phyloP scores from a whole-genome alignment of 2,888 invertebrate genomes.

The Bellardia pandia region DNA sequence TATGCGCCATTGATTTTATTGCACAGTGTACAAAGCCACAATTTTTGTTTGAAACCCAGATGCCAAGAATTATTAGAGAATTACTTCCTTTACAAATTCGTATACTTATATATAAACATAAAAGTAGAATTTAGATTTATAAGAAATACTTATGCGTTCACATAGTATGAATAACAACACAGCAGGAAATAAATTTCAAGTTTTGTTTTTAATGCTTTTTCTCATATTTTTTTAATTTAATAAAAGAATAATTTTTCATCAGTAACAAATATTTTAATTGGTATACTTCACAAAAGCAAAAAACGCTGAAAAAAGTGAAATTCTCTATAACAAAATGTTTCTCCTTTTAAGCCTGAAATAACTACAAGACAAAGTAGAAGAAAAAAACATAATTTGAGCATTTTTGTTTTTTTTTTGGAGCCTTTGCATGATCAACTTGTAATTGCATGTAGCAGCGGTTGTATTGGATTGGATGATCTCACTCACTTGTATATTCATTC shows the following conservation, averaged over 20 bases:
- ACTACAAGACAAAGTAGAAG: conserved; percentile 2
- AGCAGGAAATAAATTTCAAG: conserved; percentile 31
- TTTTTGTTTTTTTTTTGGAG: background rate
- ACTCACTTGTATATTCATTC: conserved; percentile 27
- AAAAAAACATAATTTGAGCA: conserved; percentile 31
- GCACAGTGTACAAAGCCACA: no score
- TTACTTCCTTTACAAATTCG: background rate
- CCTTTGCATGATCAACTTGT: conserved; percentile 59
- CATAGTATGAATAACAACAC: background rate
- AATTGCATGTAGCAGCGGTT: conserved; percentile 46
- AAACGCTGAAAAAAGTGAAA: conserved; percentile 43
- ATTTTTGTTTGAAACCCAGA: no score
- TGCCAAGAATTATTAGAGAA: no score
- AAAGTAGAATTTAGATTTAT: background rate
- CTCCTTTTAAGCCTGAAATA: conserved; percentile 31
- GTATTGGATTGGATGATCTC: conserved; percentile 34
- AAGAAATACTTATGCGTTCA: background rate
- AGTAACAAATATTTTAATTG: conserved; percentile 54
- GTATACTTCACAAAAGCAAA: background rate
- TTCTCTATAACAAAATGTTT: conserved; percentile 46
- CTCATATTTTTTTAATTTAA: background rate
- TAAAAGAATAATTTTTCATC: conserved; percentile 32
- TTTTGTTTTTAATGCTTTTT: conserved; percentile 6
- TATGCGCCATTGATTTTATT: no score
- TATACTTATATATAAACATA: background rate